phyloP scores from a whole-genome alignment of 1,140 invertebrate species.

The Metaphire vulgaris region DNA sequence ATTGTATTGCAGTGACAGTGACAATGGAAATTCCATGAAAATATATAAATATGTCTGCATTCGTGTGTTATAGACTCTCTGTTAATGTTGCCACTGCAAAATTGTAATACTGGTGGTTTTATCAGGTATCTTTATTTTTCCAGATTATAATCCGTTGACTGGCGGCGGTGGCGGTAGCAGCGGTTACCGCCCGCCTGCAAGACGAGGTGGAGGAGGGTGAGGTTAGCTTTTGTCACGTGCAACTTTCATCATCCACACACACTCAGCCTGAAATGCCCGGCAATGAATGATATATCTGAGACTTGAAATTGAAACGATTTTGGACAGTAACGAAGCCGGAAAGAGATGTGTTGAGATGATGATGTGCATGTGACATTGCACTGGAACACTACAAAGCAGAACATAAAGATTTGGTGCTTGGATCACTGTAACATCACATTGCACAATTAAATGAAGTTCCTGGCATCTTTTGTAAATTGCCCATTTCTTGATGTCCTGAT shows the following conservation, averaged over 20 bases:
- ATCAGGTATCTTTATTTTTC: slow-evolving; percentile 26
- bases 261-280: background rate
- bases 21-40: background rate
- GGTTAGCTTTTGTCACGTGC: slow-evolving; percentile 32
- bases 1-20: background rate
- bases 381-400: background rate
- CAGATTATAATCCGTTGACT: slow-evolving; percentile 35
- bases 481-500: no score
- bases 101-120: slow-evolving; percentile 1
- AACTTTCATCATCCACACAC: background rate
- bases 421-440: background rate
- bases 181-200: slow-evolving; percentile 28
- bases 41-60: background rate
- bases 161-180: slow-evolving; percentile 25
- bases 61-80: no score
- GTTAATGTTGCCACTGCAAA: no score
- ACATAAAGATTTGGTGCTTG: background rate
- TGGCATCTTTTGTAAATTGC: no score
- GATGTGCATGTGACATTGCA: background rate
- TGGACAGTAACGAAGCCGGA: background rate
- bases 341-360: background rate
- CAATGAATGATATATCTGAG: background rate
- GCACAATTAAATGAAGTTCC: no score
- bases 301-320: background rate
- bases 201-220: slow-evolving; percentile 34